These are phyloP conservation scores for Noctua janthina DNA, from an alignment of 2,888 invertebrate species.

Conservation along the genomic window DNA sequence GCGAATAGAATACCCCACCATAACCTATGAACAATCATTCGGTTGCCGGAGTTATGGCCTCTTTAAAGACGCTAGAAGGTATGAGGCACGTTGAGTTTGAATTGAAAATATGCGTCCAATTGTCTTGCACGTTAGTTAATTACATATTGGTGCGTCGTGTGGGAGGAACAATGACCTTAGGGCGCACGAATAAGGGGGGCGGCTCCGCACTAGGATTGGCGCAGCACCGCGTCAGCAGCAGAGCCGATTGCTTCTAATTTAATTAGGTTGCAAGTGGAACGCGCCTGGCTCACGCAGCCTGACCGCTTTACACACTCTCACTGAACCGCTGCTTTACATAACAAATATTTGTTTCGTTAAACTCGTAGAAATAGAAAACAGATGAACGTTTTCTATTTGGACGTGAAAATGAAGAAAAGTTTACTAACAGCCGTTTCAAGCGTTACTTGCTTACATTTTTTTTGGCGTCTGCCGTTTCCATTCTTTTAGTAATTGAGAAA, in stretches of 20 bases:
- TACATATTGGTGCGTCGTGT: conserved; percentile 62
- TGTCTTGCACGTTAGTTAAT: conserved; percentile 57
- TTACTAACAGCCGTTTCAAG: background rate
- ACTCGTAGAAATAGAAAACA: conserved; percentile 21
- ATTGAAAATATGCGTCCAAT: conserved; percentile 46
- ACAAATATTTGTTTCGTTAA: conserved; percentile 46
- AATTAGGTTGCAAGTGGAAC: conserved; percentile 87
- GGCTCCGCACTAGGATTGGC: conserved; percentile 69
- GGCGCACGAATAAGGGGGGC: conserved; percentile 73
- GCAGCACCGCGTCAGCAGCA: conserved; percentile 67
- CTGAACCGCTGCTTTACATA: conserved; percentile 68
- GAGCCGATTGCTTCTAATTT: conserved; percentile 87
- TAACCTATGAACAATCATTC: background rate
- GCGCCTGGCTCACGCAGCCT: conserved; percentile 74
- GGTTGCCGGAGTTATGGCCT: background rate
- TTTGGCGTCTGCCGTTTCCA: background rate
- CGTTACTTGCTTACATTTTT: background rate
- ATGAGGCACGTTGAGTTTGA: conserved; percentile 13
- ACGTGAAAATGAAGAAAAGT: background rate
- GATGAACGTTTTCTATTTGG: conserved; percentile 4
- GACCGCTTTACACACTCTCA: conserved; percentile 73
- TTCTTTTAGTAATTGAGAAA: background rate
- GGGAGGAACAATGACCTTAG: conserved; percentile 77
- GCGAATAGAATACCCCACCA: conserved; percentile 4
- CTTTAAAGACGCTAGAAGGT: conserved; percentile 1